Evolutionary conservation across 1,140 invertebrate genomes (phyloP).

Genomic region (Ceratosolen fusciceps): DNA sequence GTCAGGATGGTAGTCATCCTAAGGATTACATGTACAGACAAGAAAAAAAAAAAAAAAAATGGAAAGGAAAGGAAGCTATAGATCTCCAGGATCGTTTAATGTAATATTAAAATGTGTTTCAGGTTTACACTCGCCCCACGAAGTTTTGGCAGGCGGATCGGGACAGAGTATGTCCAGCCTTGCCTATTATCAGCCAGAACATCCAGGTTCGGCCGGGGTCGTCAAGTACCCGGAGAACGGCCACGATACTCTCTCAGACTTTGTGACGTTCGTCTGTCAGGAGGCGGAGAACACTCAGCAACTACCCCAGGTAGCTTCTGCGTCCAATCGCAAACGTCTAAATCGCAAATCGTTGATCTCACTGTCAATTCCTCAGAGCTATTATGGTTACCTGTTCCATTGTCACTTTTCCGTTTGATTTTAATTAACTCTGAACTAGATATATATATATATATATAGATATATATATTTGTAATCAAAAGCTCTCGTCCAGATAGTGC

Average conservation of each 20-base stretch:
- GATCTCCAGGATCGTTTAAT: not conserved
- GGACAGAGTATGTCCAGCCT: conserved; percentile 78
- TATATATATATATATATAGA: too few relatives aligned
- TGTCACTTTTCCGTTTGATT: too few relatives aligned
- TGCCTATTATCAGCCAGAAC: conserved; percentile 76
- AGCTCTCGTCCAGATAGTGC: not conserved
- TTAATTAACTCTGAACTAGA: too few relatives aligned
- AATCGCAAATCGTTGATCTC: conserved; percentile 45
- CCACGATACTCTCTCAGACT: conserved; percentile 94
- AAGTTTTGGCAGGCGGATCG: conserved; percentile 78
- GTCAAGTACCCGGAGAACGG: conserved; percentile 87
- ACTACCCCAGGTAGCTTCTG: conserved; percentile 80
- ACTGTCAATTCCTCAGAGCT: conserved; percentile 7
- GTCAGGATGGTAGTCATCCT: not conserved
- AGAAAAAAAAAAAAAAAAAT: not conserved
- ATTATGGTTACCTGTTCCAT: not conserved
- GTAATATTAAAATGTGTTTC: conserved; percentile 59
- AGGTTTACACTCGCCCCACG: conserved; percentile 75
- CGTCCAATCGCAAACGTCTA: conserved; percentile 38
- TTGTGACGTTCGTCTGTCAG: conserved; percentile 96
- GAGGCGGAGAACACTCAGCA: conserved; percentile 88
- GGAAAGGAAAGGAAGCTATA: not conserved
- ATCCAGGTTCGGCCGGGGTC: conserved; percentile 74
- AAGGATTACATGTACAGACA: not conserved
- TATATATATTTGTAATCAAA: not conserved